These are phyloP conservation scores for Mesodorylaimus sp. DNA, from an alignment of 2,888 invertebrate genomes.

Conservation along the genomic window DNA sequence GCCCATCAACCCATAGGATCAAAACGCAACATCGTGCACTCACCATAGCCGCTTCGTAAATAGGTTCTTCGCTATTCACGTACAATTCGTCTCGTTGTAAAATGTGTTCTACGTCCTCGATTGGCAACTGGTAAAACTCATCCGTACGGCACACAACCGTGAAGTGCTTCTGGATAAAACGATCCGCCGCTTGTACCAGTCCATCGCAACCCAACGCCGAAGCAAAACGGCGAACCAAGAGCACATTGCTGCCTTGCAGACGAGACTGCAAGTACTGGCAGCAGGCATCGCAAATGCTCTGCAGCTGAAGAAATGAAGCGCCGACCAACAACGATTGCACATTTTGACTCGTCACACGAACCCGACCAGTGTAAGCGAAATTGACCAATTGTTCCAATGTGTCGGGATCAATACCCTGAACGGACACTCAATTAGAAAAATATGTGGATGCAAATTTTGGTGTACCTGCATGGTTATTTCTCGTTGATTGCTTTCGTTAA, in stretches of 20 bases:
- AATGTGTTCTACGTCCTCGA: conserved; percentile 48
- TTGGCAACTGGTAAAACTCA: conserved; percentile 49
- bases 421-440: conserved; percentile 26
- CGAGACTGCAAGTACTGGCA: conserved; percentile 46
- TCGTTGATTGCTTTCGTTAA: conserved; percentile 61
- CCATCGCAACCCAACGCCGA: conserved; percentile 52
- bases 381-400: conserved; percentile 44
- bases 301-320: conserved; percentile 58
- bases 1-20: background rate
- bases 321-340: conserved; percentile 67
- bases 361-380: conserved; percentile 60
- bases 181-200: conserved; percentile 53
- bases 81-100: conserved; percentile 56
- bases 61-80: conserved; percentile 54
- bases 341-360: conserved; percentile 55
- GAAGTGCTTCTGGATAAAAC: conserved; percentile 60
- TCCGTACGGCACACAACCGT: conserved; percentile 53
- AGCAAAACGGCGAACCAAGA: conserved; percentile 59
- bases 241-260: conserved; percentile 56
- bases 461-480: conserved; percentile 56
- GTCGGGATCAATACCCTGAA: conserved; percentile 51
- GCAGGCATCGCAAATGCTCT: conserved; percentile 60
- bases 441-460: conserved; percentile 5
- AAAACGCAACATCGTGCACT: background rate
- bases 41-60: background rate